Conservation (phyloP, 64 coral and sea anemone genomes). For the Dendrophyllia cribrosa region DNA sequence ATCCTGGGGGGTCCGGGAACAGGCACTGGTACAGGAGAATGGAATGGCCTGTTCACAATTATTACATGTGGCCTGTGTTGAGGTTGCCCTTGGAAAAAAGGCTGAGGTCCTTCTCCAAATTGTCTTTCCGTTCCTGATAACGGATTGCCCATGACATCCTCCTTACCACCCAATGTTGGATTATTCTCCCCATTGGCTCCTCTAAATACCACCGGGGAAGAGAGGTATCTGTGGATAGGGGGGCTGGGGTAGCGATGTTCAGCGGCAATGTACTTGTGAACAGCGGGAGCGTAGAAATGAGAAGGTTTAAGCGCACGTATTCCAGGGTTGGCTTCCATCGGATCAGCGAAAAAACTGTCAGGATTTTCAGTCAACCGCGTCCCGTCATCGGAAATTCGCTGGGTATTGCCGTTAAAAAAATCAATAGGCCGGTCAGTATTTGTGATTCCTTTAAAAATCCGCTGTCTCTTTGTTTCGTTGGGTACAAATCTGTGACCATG, state of each 20-base stretch:
- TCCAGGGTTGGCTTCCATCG: not conserved
- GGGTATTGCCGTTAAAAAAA: not conserved
- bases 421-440: not conserved
- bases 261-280: constrained; percentile 25
- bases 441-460: not conserved
- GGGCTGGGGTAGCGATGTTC: constrained; percentile 46
- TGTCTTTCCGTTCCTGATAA: not conserved
- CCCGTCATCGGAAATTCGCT: not conserved
- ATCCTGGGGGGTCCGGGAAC: constrained; percentile 47
- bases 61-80: not conserved
- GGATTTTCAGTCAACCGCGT: not conserved
- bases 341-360: constrained; percentile 13
- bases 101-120: not conserved
- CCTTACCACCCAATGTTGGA: no score
- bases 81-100: not conserved
- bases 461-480: not conserved
- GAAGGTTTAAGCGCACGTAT: not conserved
- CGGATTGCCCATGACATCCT: not conserved
- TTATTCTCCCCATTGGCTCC: not conserved
- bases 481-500: not conserved
- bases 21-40: constrained; percentile 54
- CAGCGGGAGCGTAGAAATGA: constrained; percentile 12
- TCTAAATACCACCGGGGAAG: constrained; percentile 55
- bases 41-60: constrained; percentile 76
- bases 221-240: constrained; percentile 69